Base-by-base conservation (phyloP, 1,140 invertebrate genomes). In the Drosophila neocordata region DNA sequence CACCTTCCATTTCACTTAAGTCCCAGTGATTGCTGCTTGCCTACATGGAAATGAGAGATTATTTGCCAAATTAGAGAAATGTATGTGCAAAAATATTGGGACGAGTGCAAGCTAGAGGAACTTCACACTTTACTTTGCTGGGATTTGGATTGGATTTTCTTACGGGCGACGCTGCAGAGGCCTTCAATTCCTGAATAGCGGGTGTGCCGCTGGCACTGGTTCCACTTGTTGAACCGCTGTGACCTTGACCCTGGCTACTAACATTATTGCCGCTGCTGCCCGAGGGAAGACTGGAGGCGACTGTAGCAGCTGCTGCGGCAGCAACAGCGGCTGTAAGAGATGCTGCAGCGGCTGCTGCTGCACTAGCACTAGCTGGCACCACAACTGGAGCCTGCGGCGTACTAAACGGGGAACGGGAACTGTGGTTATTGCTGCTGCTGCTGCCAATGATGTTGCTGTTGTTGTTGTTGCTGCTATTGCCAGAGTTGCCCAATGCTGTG, bases 91-190 rank as follows among this genome's bases (percentile, higher is more conserved):
- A 15, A 4, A 7, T 52, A 48, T 2, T 51, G 57, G 48, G 60
- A 52, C 65, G 56, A 74, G 61, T 65, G 69, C 65, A 51, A 69
- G 71, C 56, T 58, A 35, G 34, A 60, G 78, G 73, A 85, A 85
- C 72, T 77, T 79, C 69, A 77, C 75, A 90, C 87, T 70, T 91
- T 90, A 91, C 90, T 91, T 91, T 91, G 80, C 72, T 84, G 58
- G 69, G 69, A 82, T 76, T 89, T 65, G 79, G 65, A 65, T 73
- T 80, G 78, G 83, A 48, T 77, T 72, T 90, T 84, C 90, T 91
- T 91, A 91, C 90, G 73, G 90, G 90, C 69, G 90, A 91, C 88
- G 88, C 79, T 75, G 79, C 71, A 70, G 89, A 91, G 59, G 90
- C 90, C 65, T 90, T 91, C 37, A 90, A 67, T 73, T 91, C 90